These are phyloP conservation scores for Apocrypta bakeri DNA, from an alignment of 1,140 invertebrate genomes.

Conservation along the genomic window DNA sequence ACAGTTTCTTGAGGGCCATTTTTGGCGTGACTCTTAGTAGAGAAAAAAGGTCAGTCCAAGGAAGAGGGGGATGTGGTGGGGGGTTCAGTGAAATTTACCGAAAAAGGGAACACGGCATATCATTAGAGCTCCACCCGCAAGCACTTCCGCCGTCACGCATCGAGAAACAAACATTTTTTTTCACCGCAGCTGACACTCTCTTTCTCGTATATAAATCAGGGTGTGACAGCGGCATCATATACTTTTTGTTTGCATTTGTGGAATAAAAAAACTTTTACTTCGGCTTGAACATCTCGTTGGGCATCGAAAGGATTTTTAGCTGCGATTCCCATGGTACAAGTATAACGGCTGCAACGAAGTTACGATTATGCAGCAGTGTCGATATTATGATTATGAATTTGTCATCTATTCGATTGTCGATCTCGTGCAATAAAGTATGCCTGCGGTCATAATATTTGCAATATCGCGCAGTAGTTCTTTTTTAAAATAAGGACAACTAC, in stretches of 20 bases:
- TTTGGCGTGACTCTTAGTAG: not conserved
- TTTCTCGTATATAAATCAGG: not conserved
- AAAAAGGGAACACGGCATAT: conserved; percentile 34
- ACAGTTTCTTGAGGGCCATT: conserved; percentile 3
- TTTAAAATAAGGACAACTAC: no score
- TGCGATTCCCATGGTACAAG: no score
- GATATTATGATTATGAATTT: not conserved
- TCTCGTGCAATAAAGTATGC: conserved; percentile 25
- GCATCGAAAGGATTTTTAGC: not conserved
- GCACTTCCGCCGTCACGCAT: conserved; percentile 22
- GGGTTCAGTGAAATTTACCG: conserved; percentile 37
- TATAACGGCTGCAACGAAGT: no score
- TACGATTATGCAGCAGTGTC: no score
- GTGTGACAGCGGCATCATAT: not conserved
- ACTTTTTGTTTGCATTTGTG: not conserved
- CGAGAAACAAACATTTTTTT: conserved; percentile 37
- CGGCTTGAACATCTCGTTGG: not conserved
- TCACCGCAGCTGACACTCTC: not conserved
- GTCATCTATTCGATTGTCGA: not conserved
- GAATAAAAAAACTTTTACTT: not conserved
- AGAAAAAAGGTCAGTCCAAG: not conserved
- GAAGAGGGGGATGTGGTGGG: not conserved
- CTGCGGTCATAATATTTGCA: conserved; percentile 41
- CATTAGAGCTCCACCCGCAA: conserved; percentile 12
- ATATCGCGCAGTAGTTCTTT: not conserved